Base-by-base conservation (phyloP, 2,888 invertebrate species). In the Petrolisthes cinctipes region DNA sequence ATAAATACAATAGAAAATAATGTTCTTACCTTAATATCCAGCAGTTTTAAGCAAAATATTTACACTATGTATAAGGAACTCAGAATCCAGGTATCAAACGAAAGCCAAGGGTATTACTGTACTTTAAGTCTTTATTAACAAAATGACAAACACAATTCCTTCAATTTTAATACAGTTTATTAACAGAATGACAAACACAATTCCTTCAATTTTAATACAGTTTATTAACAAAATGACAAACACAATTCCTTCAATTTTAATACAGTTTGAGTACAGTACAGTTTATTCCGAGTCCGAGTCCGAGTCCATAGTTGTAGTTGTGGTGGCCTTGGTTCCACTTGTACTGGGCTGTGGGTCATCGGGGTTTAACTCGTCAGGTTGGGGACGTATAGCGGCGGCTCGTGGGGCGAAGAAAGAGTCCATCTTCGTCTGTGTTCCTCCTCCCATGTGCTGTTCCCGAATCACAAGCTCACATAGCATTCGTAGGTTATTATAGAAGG, bases 401-500 rank as follows among this genome's bases (percentile, higher is more conserved):
- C 11, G 61, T 11, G 61, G 61, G 17, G 17, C 61, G 17, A 9
- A 61, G 17, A 61, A 61, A 17, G 11, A 11, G 61, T 17, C 9
- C 9, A 61, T 3, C 4, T 61, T 61, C 3, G 17, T 9, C 61
- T 61, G 11, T 2, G 9, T 9, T 11, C 61, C 61, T 11, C 61
- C 61, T 61, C 61, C 61, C 9, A 61, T 73, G 4, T 73, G 73
- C 73, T 73, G 73, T 73, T 73, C 73, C n/a, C n/a, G 11, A 73
- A 73, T 73, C 7, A 73, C 1, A 7, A 73, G 20, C 37, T 82
- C 82, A 61, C 20, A 3, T 9, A 61, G 11, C 14, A 82, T 82
- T 23, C 82, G n/a, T 56, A 82, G 82, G 61, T 82, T 82, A n/a
- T 53, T 53, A 61, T 20, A 82, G 61, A 4, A 61, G 51, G 14